Conservation (phyloP, 23 tunicate genomes). For the Trididemnum clinides region DNA sequence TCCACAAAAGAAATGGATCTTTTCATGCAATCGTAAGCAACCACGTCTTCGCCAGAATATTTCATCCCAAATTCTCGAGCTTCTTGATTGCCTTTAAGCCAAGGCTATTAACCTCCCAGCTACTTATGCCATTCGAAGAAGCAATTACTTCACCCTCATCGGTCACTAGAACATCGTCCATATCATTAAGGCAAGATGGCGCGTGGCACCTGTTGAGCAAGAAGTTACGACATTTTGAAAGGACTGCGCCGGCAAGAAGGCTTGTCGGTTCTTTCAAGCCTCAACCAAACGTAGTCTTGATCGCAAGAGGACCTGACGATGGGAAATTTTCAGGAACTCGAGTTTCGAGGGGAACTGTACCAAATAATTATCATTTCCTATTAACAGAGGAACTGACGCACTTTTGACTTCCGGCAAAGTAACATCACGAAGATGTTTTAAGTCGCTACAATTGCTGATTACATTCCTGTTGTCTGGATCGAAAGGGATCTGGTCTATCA, state of each 20-base stretch:
- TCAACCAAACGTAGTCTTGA: slow-evolving; percentile 15
- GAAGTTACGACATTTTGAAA: neutral
- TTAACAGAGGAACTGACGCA: slow-evolving; percentile 25
- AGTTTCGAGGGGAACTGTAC: neutral
- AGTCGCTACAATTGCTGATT: no score
- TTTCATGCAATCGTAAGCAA: neutral
- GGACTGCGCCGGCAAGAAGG: neutral
- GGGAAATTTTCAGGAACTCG: neutral
- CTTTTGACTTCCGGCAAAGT: neutral
- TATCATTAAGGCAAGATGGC: neutral
- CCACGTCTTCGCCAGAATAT: neutral
- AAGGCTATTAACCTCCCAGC: neutral
- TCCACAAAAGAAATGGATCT: neutral
- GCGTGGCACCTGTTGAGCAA: neutral
- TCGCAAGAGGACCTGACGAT: neutral
- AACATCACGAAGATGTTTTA: neutral
- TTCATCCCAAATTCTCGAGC: neutral
- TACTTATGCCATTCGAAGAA: neutral
- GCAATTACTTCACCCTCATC: slow-evolving; percentile 15
- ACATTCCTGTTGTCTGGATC: no score
- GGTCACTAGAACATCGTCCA: neutral
- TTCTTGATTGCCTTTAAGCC: neutral
- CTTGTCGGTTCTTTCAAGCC: neutral
- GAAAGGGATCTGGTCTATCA: no score
- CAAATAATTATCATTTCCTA: slow-evolving; percentile 2